Conservation (phyloP, 2,113 vertebrate genomes). For the Scartelaos histophorus region DNA sequence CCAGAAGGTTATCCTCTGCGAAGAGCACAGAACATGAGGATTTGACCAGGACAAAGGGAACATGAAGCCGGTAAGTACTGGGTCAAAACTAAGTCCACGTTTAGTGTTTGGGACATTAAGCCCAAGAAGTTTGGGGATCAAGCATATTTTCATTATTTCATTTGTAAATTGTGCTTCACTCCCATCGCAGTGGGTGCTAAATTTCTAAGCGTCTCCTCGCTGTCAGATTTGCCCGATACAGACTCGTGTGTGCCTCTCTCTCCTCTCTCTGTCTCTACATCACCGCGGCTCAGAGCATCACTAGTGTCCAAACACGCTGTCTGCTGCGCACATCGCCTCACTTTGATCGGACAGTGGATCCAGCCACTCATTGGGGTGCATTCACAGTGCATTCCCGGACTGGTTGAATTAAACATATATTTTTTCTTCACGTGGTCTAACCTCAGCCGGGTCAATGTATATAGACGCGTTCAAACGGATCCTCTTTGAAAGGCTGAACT, state of each 20-base stretch:
- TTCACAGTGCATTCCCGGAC: slow-evolving; percentile 25
- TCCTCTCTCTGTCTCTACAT: slow-evolving; percentile 48
- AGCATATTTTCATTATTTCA: background rate
- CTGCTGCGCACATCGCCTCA: slow-evolving; percentile 68
- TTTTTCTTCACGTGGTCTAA: slow-evolving; percentile 35
- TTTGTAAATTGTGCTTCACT: slow-evolving; percentile 9
- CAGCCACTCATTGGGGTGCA: slow-evolving; percentile 31
- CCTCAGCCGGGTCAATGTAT: slow-evolving; percentile 76
- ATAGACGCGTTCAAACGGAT: slow-evolving; percentile 84
- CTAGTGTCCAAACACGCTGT: slow-evolving; percentile 74
- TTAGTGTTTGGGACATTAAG: slow-evolving; percentile 2
- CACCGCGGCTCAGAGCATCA: slow-evolving; percentile 71
- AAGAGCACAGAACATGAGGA: slow-evolving; percentile 17
- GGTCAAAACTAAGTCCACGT: slow-evolving; percentile 15
- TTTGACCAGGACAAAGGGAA: slow-evolving; percentile 33
- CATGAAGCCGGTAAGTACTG: slow-evolving; percentile 70
- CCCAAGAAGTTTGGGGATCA: background rate
- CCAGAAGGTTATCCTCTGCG: slow-evolving; percentile 6
- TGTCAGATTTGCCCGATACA: slow-evolving; percentile 63
- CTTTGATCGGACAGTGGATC: slow-evolving; percentile 53
- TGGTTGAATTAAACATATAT: slow-evolving; percentile 17
- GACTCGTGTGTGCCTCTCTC: slow-evolving; percentile 14
- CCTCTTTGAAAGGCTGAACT: slow-evolving; percentile 78
- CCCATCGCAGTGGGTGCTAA: slow-evolving; percentile 41
- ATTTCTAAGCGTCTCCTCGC: slow-evolving; percentile 40